Evolutionary conservation across 2,113 vertebrate species (phyloP), one percentile per base, ranked within the genome.

Genomic region (Danionella cerebrum): DNA sequence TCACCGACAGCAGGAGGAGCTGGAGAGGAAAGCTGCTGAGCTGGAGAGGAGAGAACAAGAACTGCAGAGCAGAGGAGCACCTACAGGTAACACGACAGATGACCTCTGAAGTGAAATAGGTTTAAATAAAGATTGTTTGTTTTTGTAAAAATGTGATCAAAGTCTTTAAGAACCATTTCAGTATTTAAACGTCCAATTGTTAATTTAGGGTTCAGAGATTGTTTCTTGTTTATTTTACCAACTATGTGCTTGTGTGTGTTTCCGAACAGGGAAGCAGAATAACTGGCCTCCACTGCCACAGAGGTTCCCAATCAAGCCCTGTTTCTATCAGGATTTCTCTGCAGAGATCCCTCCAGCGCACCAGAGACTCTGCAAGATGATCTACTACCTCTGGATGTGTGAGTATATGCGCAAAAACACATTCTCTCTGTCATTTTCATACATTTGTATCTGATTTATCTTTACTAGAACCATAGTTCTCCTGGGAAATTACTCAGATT

Each of bases 321-420:
- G 96, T 74, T 98, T 98, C 82, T 97, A 98, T 21, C 96, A 98
- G 85, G 92, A 98, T 67, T 94, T 98, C 68, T 88, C 93, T 0
- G 89, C 90, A 9, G 96, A 98, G 69, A 98, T 98, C 75, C 94
- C 96, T 6, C 79, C 78, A 0, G 90, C 95, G 78, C 90, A 90
- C 79, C 93, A 92, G 83, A 78, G 90, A 50, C 86, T 90, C 75
- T 96, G 94, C 90, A 96, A 93, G 87, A 98, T 96, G 95, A 86
- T 97, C 0, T 98, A 98, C 80, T 98, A 98, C 74, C 80, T 98
- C 44, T 98, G 95, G 95, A 98, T 98, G 94, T 68, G 95, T 98
- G 74, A 91, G 96, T 92, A 5, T 24, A 18, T 2, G 13, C 5
- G 6, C 21, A 9, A 12, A 16, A 21, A 41, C 55, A 41, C 29